Evolutionary conservation across 2,888 invertebrate genomes (phyloP), one percentile per base, ranked within the genome.

Genomic region (Gastrophysa polygoni): DNA sequence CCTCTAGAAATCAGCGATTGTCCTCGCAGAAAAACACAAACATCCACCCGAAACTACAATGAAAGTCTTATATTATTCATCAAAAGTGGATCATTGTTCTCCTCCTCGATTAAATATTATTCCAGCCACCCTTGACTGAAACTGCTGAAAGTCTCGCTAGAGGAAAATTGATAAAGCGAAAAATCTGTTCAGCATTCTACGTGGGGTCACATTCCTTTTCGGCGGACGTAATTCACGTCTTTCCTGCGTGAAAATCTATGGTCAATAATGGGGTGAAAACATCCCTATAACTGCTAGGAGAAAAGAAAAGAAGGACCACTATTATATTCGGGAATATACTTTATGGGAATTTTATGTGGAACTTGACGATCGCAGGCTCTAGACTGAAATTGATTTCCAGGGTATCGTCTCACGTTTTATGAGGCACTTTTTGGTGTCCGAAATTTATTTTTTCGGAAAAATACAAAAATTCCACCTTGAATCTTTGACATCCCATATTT

Each of bases 51-150:
- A 29, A n/a, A 28, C 28, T 18, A 61, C 43, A 61, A 61, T 63
- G 60, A 59, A 65, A 58, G 52, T 63, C 57, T 44, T 55, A 58
- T 63, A 65, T 63, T 66, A 61, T 63, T 51, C 49, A 54, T 57
- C 59, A 54, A 64, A 67, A 67, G 63, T 64, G 61, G 59, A 51
- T 61, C 61, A 59, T 63, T 63, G 60, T 66, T 57, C 47, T n/a
- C 48, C 8, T 29, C 10, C 57, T 48, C 47, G 59, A 61, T 61
- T 61, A 54, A 60, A 64, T 67, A 67, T 67, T 67, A 67, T 67
- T 67, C 57, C 59, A 66, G 52, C 32, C 51, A 56, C 38, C 43
- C 24, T 28, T 43, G 24, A 54, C 38, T 14, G 38, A 14, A 2
- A 1, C 38, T 32, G 32, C 38, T 38, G 38, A 54, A 24, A 38